phyloP scores from a whole-genome alignment of 2,888 invertebrate genomes.

The Notocelia uddmanniana region DNA sequence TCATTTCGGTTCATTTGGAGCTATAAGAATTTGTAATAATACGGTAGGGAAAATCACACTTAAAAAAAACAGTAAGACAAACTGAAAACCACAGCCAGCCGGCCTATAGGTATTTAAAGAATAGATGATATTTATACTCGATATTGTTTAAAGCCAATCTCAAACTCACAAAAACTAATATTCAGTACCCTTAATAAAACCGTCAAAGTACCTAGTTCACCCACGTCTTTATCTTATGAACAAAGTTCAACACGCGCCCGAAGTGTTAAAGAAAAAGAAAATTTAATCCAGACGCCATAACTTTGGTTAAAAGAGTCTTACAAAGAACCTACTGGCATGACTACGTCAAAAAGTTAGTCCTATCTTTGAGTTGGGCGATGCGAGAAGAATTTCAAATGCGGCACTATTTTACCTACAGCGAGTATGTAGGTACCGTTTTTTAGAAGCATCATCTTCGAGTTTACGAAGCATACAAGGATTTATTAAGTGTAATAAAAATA shows the following conservation, averaged over 20 bases:
- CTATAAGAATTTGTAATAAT: no score
- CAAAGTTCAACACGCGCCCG: constrained; percentile 59
- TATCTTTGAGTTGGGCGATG: constrained; percentile 54
- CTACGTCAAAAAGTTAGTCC: constrained; percentile 77
- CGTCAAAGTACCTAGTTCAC: constrained; percentile 17
- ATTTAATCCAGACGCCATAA: constrained; percentile 79
- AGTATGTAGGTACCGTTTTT: background rate
- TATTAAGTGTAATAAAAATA: background rate
- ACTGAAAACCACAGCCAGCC: no score
- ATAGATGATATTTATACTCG: no score
- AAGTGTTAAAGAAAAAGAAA: constrained; percentile 71
- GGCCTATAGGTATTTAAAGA: no score
- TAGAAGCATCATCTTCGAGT: background rate
- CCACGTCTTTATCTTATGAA: constrained; percentile 44
- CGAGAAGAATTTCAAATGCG: constrained; percentile 43
- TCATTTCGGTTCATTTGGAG: no score
- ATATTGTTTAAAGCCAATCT: background rate
- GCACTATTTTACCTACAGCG: background rate
- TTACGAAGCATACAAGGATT: background rate
- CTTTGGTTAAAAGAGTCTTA: constrained; percentile 77
- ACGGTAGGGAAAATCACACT: no score
- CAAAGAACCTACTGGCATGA: constrained; percentile 72
- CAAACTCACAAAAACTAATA: constrained; percentile 3
- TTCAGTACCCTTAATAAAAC: constrained; percentile 14
- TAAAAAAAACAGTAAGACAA: no score